Percentiles rank a stretch among this genome's conserved stretches.
Conservation (phyloP, 2,113 vertebrate genomes). For the Spizaetus ornatus region DNA sequence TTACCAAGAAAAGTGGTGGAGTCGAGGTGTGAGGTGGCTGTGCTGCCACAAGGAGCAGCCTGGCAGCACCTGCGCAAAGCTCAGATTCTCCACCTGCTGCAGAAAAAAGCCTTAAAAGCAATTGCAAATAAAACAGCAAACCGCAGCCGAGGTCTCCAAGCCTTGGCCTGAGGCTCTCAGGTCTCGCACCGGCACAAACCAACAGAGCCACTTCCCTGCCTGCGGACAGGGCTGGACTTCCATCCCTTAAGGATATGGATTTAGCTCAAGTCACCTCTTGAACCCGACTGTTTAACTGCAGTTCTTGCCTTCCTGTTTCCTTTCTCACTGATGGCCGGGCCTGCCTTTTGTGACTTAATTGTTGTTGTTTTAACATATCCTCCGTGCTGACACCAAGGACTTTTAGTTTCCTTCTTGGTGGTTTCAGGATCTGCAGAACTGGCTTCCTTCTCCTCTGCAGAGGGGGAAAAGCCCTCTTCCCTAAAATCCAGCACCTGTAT, state of each 20-base stretch:
- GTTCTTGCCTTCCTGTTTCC: constrained; percentile 51
- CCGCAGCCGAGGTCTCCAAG: rapidly evolving
- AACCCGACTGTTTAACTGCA: background rate
- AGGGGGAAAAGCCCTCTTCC: background rate
- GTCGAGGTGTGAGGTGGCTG: rapidly evolving
- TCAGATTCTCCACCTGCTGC: background rate
- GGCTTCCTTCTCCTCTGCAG: background rate
- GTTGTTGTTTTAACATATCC: constrained; percentile 7
- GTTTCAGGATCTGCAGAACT: background rate
- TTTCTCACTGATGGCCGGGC: background rate
- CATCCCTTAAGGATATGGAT: background rate
- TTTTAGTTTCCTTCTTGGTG: constrained; percentile 16
- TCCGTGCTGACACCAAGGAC: background rate
- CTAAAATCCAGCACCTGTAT: background rate
- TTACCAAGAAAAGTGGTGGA: rapidly evolving
- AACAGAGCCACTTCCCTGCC: rapidly evolving
- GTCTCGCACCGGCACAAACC: background rate
- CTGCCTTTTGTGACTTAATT: background rate
- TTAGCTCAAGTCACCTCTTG: background rate
- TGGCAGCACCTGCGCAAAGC: background rate
- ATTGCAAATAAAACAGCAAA: background rate
- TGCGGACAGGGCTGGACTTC: background rate
- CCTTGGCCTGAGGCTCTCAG: background rate
- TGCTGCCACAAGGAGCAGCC: background rate
- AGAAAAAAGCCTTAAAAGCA: background rate